Conservation (phyloP, 2,888 invertebrate genomes). For the Lamellibrachia columna region DNA sequence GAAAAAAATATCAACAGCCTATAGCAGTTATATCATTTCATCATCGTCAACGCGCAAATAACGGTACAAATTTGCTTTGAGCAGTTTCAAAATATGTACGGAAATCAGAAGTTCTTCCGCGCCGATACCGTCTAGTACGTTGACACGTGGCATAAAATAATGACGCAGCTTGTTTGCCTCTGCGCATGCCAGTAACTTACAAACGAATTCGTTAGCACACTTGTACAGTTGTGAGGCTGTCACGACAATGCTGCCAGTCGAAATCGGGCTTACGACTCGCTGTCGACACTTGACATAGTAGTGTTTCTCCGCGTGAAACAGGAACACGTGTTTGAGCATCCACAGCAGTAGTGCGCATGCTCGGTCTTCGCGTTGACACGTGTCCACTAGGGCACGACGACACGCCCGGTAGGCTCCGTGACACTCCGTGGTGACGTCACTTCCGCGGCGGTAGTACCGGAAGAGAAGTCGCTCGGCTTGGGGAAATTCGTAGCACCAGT, state of each 20-base stretch:
- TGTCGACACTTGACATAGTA: neutral
- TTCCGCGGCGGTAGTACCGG: neutral
- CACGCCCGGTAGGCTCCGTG: conserved; percentile 2
- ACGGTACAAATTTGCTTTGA: neutral
- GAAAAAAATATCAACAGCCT: neutral
- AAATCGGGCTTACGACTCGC: neutral
- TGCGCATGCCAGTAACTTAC: neutral
- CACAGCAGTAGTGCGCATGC: neutral
- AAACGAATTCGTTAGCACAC: neutral
- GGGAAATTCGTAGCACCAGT: neutral
- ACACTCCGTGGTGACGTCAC: neutral
- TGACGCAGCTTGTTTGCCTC: neutral
- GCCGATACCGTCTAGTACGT: neutral
- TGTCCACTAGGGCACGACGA: neutral
- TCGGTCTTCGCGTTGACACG: neutral
- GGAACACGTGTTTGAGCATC: neutral
- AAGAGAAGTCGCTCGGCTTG: neutral
- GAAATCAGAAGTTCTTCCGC: neutral
- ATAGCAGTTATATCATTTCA: neutral
- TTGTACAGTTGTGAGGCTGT: neutral
- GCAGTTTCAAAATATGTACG: neutral
- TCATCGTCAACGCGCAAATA: neutral
- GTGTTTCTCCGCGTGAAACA: neutral
- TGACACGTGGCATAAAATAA: neutral
- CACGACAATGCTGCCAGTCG: neutral